Conservation (phyloP, 2,113 vertebrate genomes). For the Phalacrocorax carbo region DNA sequence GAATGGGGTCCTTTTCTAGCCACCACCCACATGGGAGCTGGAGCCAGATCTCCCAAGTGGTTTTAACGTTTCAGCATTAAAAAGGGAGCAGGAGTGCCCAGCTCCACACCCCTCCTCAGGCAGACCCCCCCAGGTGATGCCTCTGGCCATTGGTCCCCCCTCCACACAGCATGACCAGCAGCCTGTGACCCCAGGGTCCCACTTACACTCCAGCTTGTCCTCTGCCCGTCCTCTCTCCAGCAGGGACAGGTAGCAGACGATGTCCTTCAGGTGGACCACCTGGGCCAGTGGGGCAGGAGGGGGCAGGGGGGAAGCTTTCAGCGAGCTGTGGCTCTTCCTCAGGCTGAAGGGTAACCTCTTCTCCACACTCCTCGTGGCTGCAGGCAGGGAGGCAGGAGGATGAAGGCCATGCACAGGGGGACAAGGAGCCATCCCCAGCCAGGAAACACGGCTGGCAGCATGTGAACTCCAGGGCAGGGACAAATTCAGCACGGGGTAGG, state of each 20-base stretch:
- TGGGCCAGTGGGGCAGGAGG: conserved; percentile 61
- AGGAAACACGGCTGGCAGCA: neutral
- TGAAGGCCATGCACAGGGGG: neutral
- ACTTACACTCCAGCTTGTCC: conserved; percentile 96
- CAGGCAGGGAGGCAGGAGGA: neutral
- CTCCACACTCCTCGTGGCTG: conserved; percentile 62
- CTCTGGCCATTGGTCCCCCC: neutral
- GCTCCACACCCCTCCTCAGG: rapidly evolving
- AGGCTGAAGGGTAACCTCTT: conserved; percentile 71
- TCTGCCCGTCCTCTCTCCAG: conserved; percentile 90
- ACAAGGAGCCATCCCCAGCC: neutral
- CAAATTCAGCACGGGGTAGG: rapidly evolving
- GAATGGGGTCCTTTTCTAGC: neutral
- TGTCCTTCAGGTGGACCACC: conserved; percentile 90
- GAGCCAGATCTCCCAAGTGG: neutral
- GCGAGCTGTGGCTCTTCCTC: conserved; percentile 74
- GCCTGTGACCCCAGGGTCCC: rapidly evolving
- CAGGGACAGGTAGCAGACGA: conserved; percentile 94
- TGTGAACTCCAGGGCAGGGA: neutral
- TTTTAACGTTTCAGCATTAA: neutral
- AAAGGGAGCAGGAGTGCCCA: neutral
- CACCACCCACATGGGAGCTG: neutral
- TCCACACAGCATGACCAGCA: neutral
- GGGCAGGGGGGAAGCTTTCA: conserved; percentile 31
- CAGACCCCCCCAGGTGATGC: neutral